Conservation (phyloP, 2,888 invertebrate genomes). For the Morpho deidamia region DNA sequence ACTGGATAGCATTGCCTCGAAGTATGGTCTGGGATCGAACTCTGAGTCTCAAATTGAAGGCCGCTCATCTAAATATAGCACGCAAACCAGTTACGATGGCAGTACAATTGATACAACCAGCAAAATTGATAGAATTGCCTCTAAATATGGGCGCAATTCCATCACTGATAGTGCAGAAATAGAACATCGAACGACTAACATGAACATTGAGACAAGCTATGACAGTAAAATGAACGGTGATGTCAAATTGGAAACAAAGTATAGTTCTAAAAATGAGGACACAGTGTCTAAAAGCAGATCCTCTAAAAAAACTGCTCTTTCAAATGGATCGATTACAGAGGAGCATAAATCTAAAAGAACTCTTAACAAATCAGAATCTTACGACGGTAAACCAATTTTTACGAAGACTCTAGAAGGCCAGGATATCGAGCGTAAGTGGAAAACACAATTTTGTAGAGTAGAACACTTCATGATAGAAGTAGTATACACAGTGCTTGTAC, state of each 20-base stretch:
- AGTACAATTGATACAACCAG: slow-evolving; percentile 34
- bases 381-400: slow-evolving; percentile 83
- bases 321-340: slow-evolving; percentile 54
- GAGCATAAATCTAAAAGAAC: slow-evolving; percentile 41
- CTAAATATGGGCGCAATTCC: slow-evolving; percentile 45
- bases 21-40: slow-evolving; percentile 53
- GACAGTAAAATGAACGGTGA: slow-evolving; percentile 39
- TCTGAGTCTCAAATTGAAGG: slow-evolving; percentile 24
- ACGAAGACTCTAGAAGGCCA: slow-evolving; percentile 86
- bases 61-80: slow-evolving; percentile 25
- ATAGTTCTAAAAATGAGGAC: slow-evolving; percentile 38
- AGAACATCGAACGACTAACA: slow-evolving; percentile 43
- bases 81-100: slow-evolving; percentile 29
- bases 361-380: slow-evolving; percentile 45
- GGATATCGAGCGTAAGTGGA: slow-evolving; percentile 87
- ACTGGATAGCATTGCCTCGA: slow-evolving; percentile 50
- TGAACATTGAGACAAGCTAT: slow-evolving; percentile 42
- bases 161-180: slow-evolving; percentile 45
- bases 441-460: slow-evolving; percentile 24
- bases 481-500: slow-evolving; percentile 65
- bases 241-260: slow-evolving; percentile 28
- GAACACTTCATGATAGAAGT: slow-evolving; percentile 36
- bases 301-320: slow-evolving; percentile 44
- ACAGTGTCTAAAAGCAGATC: slow-evolving; percentile 50
- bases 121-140: slow-evolving; percentile 46